phyloP scores from a whole-genome alignment of 2,113 vertebrate species.

The Glaucidium brasilianum region DNA sequence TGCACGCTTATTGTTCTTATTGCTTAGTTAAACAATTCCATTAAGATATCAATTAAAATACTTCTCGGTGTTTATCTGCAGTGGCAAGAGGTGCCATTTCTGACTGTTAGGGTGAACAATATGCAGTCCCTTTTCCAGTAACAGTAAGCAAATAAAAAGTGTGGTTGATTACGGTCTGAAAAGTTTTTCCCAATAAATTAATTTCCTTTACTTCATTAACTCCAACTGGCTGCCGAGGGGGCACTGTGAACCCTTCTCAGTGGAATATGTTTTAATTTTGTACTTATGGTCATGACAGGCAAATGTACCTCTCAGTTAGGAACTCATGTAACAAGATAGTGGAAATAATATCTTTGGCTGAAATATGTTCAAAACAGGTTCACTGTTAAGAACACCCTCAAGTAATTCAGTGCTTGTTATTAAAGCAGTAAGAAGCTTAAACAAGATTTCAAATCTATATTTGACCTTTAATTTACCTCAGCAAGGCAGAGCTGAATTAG shows the following conservation, averaged over 20 bases:
- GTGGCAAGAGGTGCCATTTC: neutral
- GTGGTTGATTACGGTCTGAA: neutral
- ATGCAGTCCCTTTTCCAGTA: neutral
- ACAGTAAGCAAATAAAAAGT: neutral
- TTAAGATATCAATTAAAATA: neutral
- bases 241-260: neutral
- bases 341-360: neutral
- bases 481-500: conserved; percentile 12
- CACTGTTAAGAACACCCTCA: neutral
- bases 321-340: neutral
- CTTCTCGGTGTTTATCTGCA: neutral
- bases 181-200: conserved; percentile 7
- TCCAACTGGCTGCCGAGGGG: neutral
- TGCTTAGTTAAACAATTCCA: neutral
- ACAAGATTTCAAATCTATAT: conserved; percentile 19
- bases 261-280: neutral
- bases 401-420: neutral
- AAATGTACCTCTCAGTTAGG: neutral
- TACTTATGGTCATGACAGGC: neutral
- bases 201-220: conserved; percentile 18
- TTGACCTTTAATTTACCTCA: conserved; percentile 43
- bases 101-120: neutral
- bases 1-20: neutral
- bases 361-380: neutral
- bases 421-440: conserved; percentile 26